Base-by-base conservation (phyloP, 2,888 invertebrate genomes). In the Troides aeacus region DNA sequence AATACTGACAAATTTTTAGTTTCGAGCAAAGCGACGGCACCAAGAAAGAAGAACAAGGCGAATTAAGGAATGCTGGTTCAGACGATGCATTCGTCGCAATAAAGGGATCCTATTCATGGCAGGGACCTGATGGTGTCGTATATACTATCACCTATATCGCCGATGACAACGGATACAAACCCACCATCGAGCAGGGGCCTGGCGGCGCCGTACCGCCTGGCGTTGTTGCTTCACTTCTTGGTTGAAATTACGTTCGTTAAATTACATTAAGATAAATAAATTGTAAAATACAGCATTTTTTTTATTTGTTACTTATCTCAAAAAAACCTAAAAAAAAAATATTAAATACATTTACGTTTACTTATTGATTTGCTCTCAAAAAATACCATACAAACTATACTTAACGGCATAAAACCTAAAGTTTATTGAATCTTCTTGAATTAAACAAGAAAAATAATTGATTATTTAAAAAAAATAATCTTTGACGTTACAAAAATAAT, bases 111-210 rank as follows among this genome's bases (percentile, higher is more conserved):
- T 94, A 89, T 84, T 84, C 89, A 36, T 94, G 92, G 83, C 77
- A 89, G 1, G 93, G 85, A 3, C 92, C 92, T 53, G 93, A 93
- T 71, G 93, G 93, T 15, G 85, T 90, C 59, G 85, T 82, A 2
- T 93, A 94, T 80, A 88, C 84, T 23, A 83, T 94, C 30, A 90
- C 80, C 62, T 94, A 93, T 83, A 80, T 89, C 10, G 94, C 94
- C 39, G 94, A 94, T 74, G 93, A 94, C 75, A 93, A 93, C 75
- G 94, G 94, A 10, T 94, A 87, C 88, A 91, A 92, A 73, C 93
- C 94, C 2, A 83, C 80, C 23, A 84, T 88, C 23, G 84, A 86
- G 59, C 85, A 88, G 71, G 84, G 84, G 0, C 82, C 84, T 0
- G 84, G 83, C 0, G 86, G 88, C 12, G 79, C 72, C 0, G 74